Evolutionary conservation across 2,113 vertebrate genomes (phyloP), one percentile per base, ranked within the genome.

Genomic region (Pelecanus crispus): DNA sequence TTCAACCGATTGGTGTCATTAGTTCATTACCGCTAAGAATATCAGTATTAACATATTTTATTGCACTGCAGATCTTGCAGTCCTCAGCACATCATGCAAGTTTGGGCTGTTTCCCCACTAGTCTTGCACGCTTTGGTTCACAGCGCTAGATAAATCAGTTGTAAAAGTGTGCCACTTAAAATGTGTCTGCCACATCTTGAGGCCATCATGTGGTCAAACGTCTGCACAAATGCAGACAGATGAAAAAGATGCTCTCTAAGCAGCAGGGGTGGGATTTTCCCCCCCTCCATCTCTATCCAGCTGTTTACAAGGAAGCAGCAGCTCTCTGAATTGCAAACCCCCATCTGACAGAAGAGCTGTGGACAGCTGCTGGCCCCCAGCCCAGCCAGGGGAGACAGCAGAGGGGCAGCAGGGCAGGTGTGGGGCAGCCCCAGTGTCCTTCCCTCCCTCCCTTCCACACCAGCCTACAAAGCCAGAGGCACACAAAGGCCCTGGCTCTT

Each of bases 301-400:
- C 40, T 56, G 24, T 36, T 79, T 65, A 9, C 66, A 70, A 36
- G 44, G 62, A 88, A 92, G 79, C 34, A 74, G 62, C 32, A 77
- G 71, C 67, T 83, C 62, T 62, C 10, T 63, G 45, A 49, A 61
- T 15, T 73, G 25, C 59, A 62, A 66, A 44, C 3, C 31, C 28
- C 2, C 36, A 53, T 25, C 45, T 1, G 3, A 32, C 7, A 49
- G 45, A 38, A 70, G 53, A 62, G n/a, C 14, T 0, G 0, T 6
- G 47, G 42, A 25, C 31, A 67, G 38, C n/a, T 3, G 0, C 38
- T 67, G n/a, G 11, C 56, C 42, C 15, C 56, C 61, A 75, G 52
- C 24, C 38, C 34, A 52, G 70, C 28, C 2, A 2, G 20, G 10
- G 21, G 31, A 49, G 42, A 50, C 0, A 1, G n/a, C 56, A 68